These are phyloP conservation scores for Ameiurus melas DNA, from an alignment of 2,113 vertebrate species.

Conservation along the genomic window DNA sequence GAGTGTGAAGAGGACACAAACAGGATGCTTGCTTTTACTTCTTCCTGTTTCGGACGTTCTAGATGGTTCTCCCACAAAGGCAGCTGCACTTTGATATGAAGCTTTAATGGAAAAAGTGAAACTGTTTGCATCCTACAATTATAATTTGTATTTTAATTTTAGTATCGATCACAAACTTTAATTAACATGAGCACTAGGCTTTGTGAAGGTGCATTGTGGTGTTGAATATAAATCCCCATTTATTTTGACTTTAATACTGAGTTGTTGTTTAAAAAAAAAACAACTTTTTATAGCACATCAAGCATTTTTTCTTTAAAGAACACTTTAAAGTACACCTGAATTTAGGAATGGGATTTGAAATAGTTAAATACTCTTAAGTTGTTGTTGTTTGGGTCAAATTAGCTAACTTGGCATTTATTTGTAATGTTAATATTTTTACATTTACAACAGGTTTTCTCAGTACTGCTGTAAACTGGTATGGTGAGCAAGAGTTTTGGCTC, in stretches of 20 bases:
- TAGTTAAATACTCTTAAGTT: neutral
- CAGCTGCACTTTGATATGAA: neutral
- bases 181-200: neutral
- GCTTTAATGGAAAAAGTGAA: neutral
- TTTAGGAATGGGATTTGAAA: neutral
- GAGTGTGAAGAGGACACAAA: conserved; percentile 68
- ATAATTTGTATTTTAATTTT: neutral
- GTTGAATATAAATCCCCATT: neutral
- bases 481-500: neutral
- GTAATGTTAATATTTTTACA: neutral
- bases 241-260: neutral
- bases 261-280: too few relatives aligned
- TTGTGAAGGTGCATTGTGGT: neutral
- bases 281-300: neutral
- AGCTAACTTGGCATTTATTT: neutral
- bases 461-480: neutral
- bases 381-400: neutral
- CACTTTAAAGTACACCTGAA: neutral
- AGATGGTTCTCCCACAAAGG: conserved; percentile 63
- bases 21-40: conserved; percentile 74
- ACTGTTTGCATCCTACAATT: neutral
- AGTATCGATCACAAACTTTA: neutral
- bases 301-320: neutral
- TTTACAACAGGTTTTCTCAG: neutral
- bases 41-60: conserved; percentile 71